A percentile compares a stretch with the other conserved stretches of the same genome.
phyloP scores from a whole-genome alignment of 1,140 invertebrate genomes.

The Psilanteris sp. region DNA sequence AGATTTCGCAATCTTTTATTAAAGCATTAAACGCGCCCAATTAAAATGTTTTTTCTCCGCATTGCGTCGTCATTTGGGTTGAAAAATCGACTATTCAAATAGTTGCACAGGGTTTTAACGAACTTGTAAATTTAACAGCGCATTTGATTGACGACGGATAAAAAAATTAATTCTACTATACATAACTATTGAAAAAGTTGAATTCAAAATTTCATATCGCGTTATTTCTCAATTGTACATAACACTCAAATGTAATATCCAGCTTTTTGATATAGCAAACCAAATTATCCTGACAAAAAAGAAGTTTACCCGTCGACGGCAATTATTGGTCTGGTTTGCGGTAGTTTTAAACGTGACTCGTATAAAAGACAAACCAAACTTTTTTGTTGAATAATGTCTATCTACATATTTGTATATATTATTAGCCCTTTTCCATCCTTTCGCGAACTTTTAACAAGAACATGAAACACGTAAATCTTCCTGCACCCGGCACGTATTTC shows the following conservation, averaged over 20 bases:
- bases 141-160: too few relatives aligned
- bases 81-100: too few relatives aligned
- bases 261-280: slow-evolving; percentile 33
- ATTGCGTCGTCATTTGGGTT: too few relatives aligned
- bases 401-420: slow-evolving; percentile 15
- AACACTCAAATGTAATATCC: slow-evolving; percentile 25
- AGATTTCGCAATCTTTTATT: too few relatives aligned
- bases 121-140: too few relatives aligned
- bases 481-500: slow-evolving; percentile 16
- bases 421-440: slow-evolving; percentile 25
- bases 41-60: too few relatives aligned
- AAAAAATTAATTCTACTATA: too few relatives aligned
- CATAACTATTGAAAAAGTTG: too few relatives aligned
- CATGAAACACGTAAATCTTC: too few relatives aligned
- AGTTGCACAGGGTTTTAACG: too few relatives aligned
- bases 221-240: slow-evolving; percentile 8
- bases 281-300: slow-evolving; percentile 38
- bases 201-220: too few relatives aligned
- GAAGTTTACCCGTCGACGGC: slow-evolving; percentile 35
- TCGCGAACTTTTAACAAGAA: slow-evolving; percentile 34
- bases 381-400: slow-evolving; percentile 37
- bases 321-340: slow-evolving; percentile 52
- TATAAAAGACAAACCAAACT: slow-evolving; percentile 20
- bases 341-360: slow-evolving; percentile 45
- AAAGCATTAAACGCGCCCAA: too few relatives aligned